Evolutionary conservation across 1,140 invertebrate species (phyloP).

Genomic region (Calycopis cecrops): DNA sequence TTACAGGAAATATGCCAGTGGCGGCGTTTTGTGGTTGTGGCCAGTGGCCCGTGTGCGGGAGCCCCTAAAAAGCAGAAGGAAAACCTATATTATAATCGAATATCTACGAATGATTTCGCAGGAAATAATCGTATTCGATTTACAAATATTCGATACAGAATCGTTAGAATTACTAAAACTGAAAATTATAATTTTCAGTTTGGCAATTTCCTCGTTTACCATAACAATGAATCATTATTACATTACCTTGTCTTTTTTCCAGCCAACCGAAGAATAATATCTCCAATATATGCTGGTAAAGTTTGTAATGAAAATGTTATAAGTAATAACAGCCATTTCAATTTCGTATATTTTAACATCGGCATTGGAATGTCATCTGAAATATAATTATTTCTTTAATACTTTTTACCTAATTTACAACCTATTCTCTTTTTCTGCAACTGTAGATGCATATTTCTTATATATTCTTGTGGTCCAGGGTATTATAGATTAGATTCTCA

Average conservation of each 20-base stretch:
- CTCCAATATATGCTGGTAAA: constrained; percentile 26
- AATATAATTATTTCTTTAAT: constrained; percentile 12
- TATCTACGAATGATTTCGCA: too few relatives aligned
- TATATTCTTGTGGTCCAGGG: background rate
- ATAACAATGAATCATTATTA: background rate
- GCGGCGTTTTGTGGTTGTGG: too few relatives aligned
- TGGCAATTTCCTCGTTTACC: background rate
- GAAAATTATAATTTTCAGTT: background rate
- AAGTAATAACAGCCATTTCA: constrained; percentile 16
- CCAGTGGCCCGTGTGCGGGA: too few relatives aligned
- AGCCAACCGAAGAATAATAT: constrained; percentile 22
- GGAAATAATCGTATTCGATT: too few relatives aligned
- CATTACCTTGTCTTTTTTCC: constrained; percentile 29
- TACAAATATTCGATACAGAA: too few relatives aligned
- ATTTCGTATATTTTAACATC: constrained; percentile 18
- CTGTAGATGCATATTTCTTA: background rate
- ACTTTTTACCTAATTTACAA: background rate
- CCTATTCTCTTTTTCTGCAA: background rate
- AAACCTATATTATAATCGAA: too few relatives aligned
- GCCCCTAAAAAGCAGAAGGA: too few relatives aligned
- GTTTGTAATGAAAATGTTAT: constrained; percentile 29
- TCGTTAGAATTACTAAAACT: too few relatives aligned
- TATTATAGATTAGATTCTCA: too few relatives aligned
- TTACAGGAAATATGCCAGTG: too few relatives aligned
- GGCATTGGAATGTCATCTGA: constrained; percentile 29